Evolutionary conservation across 2,888 invertebrate genomes (phyloP), one percentile per base, ranked within the genome.

Genomic region (Archaeoteleia sp.): DNA sequence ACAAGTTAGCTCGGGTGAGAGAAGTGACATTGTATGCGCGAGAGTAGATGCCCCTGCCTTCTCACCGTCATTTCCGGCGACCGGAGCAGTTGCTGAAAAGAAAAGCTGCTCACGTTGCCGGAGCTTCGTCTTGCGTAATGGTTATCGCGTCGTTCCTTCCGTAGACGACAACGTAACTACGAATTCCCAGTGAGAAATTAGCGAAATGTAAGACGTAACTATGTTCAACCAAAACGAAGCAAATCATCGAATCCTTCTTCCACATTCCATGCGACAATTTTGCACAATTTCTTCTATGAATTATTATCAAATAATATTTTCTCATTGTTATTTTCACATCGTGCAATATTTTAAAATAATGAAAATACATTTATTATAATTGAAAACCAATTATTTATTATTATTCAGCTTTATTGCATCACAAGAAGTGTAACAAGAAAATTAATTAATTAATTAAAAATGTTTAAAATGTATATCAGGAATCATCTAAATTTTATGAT

Each of bases 1-100:
- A 68, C 53, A 53, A 62, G 20, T 46, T 53, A 62, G 61, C 65
- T 73, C 46, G 61, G 69, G 60, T 58, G 61, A 48, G 68, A 63
- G 67, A 66, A 69, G 58, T 67, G 67, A 70, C 67, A 72, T 70
- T 70, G 65, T 68, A 55, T 53, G 68, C 42, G 61, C 49, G 51
- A 37, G 42, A 62, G 55, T 39, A 20, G 51, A 42, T 49, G 55
- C 43, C 58, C 58, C 66, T 46, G 40, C 48, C 60, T 49, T 60
- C 54, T 55, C 49, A 13, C 60, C 45, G 60, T 54, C 48, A 60
- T 55, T 60, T 60, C 67, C 55, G 49, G 43, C 32, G 60, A 60
- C 54, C 29, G 48, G 13, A 58, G 51, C 29, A 25, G 40, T 14
- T 10, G 32, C 40, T 60, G 60, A 60, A 67, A 66, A 66, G 60